These are phyloP conservation scores for Brassicogethes aeneus DNA, from an alignment of 2,888 invertebrate species.

Conservation along the genomic window DNA sequence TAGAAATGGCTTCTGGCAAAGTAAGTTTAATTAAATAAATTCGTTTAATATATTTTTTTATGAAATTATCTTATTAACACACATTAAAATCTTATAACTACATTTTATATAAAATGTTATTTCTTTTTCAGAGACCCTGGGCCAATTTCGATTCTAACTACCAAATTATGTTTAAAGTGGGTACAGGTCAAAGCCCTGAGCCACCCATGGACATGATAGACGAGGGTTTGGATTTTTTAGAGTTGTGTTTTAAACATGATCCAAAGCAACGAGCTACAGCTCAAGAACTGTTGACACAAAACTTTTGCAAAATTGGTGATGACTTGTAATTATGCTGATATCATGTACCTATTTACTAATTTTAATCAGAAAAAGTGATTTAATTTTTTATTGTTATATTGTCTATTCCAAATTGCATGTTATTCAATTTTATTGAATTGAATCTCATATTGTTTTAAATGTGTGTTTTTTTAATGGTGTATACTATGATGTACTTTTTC, in stretches of 20 bases:
- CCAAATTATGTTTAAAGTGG: conserved; percentile 94
- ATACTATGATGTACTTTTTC: too few relatives aligned
- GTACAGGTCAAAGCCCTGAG: conserved; percentile 79
- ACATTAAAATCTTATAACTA: too few relatives aligned
- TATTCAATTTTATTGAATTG: conserved; percentile 6
- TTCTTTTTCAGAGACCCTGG: conserved; percentile 70
- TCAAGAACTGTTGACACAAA: conserved; percentile 59
- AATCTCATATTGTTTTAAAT: too few relatives aligned
- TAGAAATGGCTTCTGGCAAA: conserved; percentile 92
- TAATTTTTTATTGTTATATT: background rate
- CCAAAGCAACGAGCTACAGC: conserved; percentile 65
- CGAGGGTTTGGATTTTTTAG: conserved; percentile 76
- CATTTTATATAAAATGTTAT: too few relatives aligned
- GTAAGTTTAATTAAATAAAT: conserved; percentile 38
- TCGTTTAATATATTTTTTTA: conserved; percentile 3
- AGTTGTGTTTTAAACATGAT: conserved; percentile 73
- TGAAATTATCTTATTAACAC: too few relatives aligned
- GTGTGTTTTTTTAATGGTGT: too few relatives aligned
- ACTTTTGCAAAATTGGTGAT: conserved; percentile 59
- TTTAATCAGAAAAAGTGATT: conserved; percentile 4
- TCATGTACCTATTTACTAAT: conserved; percentile 2
- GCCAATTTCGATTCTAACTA: conserved; percentile 85
- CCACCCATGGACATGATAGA: conserved; percentile 66
- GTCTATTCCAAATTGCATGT: background rate
- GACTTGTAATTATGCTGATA: conserved; percentile 20